Evolutionary conservation across 2,888 invertebrate genomes (phyloP), one percentile per base, ranked within the genome.

Genomic region (Pristionchus japonicus): DNA sequence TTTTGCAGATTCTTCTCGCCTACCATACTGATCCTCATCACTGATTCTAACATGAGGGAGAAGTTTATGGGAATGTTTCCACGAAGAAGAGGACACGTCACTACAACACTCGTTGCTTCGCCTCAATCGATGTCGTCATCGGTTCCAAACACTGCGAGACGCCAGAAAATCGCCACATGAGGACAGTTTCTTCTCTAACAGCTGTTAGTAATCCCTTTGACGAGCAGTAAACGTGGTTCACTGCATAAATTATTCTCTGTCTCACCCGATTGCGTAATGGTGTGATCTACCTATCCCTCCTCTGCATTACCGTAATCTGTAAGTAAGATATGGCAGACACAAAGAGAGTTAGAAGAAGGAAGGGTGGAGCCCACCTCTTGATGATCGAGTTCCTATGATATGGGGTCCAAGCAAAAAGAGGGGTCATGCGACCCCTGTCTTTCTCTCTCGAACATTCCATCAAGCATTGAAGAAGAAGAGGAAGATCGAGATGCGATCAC

Each of bases 1-100:
- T n/a, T 64, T 67, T 77, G 6, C 77, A 77, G 77, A 47, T 77
- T 77, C 77, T 77, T 77, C 27, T 43, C 77, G 11, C 77, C 77
- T 13, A 77, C 77, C 27, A 15, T 77, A 2, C 77, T 77, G 13
- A 47, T 77, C 13, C 77, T 77, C 23, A 47, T 47, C n/a, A 77
- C 77, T 11, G 77, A 77, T 27, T 77, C 77, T 9, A 77, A 47
- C n/a, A 77, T 77, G 77, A 3, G 77, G 15, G 77, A 47, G 0
- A 77, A 77, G 77, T 77, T 77, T n/a, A 9, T 77, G 6, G 20
- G 47, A 15, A 0, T 77, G 11, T 43, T 77, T n/a, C 34, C 20
- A 20, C 15, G 20, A 23, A 20, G 67, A 6, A 67, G 31, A 15
- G 67, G 34, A 34, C 17, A 77, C 13, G 47, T n/a, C 13, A 31